Base-by-base conservation (phyloP, 2,888 invertebrate genomes). In the Lithodes maja region DNA sequence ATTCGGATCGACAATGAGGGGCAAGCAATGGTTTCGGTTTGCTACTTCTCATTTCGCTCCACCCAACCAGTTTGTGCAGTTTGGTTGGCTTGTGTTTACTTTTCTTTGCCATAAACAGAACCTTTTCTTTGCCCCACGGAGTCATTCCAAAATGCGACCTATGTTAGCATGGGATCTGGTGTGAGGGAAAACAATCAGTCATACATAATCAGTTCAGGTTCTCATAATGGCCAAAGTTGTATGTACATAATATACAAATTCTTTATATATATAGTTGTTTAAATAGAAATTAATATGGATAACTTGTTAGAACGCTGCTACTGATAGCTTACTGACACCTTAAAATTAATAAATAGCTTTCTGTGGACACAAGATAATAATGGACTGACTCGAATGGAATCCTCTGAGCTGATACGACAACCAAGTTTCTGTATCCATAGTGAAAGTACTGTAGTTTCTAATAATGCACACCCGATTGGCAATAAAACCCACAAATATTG, bases 221-320 rank as follows among this genome's bases (percentile, higher is more conserved):
- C 33, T 33, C 33, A 33, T 33, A 33, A 33, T 33, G 17, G 17
- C 71, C 71, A 71, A 17, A 12, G 17, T n/a, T 3, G n/a, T 71
- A 71, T 71, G 71, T 71, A 71, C 71, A 71, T 71, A 71, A 71
- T 71, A 61, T 71, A 71, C 71, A 1, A n/a, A 71, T 2, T 5
- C 71, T 71, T 71, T 71, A 71, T 71, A 71, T 71, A 71, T 61
- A 61, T 71, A 1, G 3, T 71, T 12, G 7, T 71, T 71, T 71
- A 71, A n/a, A n/a, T n/a, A 71, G 17, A 71, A n/a, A 71, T n/a
- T 12, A n/a, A 71, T 5, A n/a, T 17, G 71, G 15, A n/a, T 17
- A 71, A 17, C 17, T 2, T 71, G n/a, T n/a, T 12, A 61, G 9
- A 61, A 61, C 15, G 15, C 17, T 71, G 3, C 5, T 71, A 61